Base-by-base conservation (phyloP, 2,113 vertebrate genomes). In the Phycodurus eques region DNA sequence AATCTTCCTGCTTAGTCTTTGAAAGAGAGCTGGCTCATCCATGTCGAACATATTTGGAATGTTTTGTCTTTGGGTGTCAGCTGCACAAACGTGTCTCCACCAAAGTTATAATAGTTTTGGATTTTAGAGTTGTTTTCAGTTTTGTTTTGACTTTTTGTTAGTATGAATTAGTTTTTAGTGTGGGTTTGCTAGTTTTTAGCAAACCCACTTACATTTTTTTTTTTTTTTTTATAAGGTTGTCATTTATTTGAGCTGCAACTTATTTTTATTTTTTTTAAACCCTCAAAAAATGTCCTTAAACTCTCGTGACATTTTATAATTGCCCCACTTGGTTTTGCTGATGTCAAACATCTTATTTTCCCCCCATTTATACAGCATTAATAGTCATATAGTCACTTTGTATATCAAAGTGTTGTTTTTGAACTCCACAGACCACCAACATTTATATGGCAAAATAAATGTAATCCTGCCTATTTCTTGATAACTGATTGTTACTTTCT, bases 41-140 rank as follows among this genome's bases (percentile, higher is more conserved):
- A 0, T 39, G 35, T 43, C 20, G 17, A 63, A 43, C 15, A 11
- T n/a, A 17, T 63, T 35, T 61, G 8, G 4, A 61, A 22, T 62
- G 56, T 54, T 54, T 61, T 69, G 59, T 69, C 33, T 70, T 19
- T 15, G 17, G 39, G 33, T 46, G 60, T 35, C 44, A 27, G 68
- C 49, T 66, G 35, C 64, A 13, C 61, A 54, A 14, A 60, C 2
- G 7, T 62, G 71, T 68, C 35, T 53, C 39, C 71, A 15, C 19
- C 0, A 9, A 56, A 4, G 3, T 56, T 22, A 19, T 56, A 56
- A 56, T 51, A 7, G 15, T 51, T 51, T 51, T 0, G 19, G 20
- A n/a, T 54, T 54, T 53, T 20, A 20, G 1, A 4, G 8, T n/a
- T 53, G 0, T 2, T 53, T 53, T n/a, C 8, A 0, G 8, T 9